These are phyloP conservation scores for Phoxinus dragarum DNA, from an alignment of 2,797 vertebrate species.

Conservation along the genomic window DNA sequence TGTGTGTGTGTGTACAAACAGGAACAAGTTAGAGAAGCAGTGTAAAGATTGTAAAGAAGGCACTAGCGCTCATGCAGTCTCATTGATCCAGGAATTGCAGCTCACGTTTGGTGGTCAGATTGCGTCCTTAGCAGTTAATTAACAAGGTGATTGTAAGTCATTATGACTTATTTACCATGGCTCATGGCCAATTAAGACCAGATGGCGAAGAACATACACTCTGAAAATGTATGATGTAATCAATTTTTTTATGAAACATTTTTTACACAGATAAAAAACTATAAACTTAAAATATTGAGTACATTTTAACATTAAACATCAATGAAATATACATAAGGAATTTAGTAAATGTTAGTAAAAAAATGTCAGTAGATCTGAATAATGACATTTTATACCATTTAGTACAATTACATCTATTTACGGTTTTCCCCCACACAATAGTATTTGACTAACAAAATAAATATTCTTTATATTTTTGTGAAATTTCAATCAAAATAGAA, in stretches of 20 bases:
- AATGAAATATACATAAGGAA: neutral
- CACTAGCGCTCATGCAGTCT: neutral
- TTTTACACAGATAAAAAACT: neutral
- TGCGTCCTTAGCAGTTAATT: neutral
- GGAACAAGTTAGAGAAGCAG: neutral
- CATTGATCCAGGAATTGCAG: conserved; percentile 1
- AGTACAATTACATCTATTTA: neutral
- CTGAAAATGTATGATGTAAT: neutral
- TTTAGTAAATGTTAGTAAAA: neutral
- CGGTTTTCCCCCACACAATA: too few species aligned
- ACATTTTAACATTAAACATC: neutral
- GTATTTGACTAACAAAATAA: neutral
- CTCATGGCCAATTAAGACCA: neutral
- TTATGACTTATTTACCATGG: neutral
- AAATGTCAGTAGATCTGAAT: neutral
- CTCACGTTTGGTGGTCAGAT: neutral
- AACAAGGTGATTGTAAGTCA: neutral
- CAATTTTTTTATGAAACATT: too few species aligned
- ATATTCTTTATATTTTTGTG: neutral
- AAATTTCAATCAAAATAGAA: neutral
- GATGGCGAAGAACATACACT: neutral
- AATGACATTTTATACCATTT: neutral
- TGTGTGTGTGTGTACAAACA: conserved; percentile 7
- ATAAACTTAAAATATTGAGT: neutral
- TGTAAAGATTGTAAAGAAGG: neutral